Base-by-base conservation (phyloP, 2,888 invertebrate species). In the Nomada ferruginata region DNA sequence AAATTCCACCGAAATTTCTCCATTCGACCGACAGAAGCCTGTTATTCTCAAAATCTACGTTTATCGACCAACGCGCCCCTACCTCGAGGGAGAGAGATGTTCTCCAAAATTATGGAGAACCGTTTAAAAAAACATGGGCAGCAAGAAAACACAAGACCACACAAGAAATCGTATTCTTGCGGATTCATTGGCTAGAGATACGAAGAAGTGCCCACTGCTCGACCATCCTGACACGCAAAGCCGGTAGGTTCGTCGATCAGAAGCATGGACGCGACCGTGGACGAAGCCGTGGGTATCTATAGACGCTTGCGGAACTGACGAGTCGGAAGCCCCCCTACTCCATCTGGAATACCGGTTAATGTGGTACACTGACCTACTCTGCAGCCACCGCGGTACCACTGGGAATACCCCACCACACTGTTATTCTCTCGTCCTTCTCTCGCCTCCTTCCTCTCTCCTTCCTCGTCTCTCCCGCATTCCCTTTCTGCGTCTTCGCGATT, bases 281-380 rank as follows among this genome's bases (percentile, higher is more conserved):
- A 20, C 66, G 52, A 23, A 23, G 63, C 20, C 86, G 75, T 84
- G 86, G 84, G 72, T 84, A 83, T 85, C 87, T 90, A 89, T 88
- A 90, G 87, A 69, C 86, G 86, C 89, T 91, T 90, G 89, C 91
- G 91, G 91, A 91, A 91, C 91, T 90, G 90, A 90, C 91, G 90
- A 92, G 87, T 91, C 91, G 92, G 91, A 92, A 92, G 91, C 90
- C 87, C 86, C 88, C 88, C 87, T 82, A 84, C 89, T 75, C 68
- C 79, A 71, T 68, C 4, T 81, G 75, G 84, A 88, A 89, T 90
- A 91, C 90, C 91, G 91, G 91, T 90, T 92, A 91, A 92, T 92
- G 92, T 93, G 93, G 93, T 93, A 93, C 93, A 93, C 93, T 93
- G 93, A 93, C 93, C 93, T 93, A 93, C 93, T 93, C 92, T 93